Base-by-base conservation (phyloP, 2,888 invertebrate species). In the Agrypnus murinus region DNA sequence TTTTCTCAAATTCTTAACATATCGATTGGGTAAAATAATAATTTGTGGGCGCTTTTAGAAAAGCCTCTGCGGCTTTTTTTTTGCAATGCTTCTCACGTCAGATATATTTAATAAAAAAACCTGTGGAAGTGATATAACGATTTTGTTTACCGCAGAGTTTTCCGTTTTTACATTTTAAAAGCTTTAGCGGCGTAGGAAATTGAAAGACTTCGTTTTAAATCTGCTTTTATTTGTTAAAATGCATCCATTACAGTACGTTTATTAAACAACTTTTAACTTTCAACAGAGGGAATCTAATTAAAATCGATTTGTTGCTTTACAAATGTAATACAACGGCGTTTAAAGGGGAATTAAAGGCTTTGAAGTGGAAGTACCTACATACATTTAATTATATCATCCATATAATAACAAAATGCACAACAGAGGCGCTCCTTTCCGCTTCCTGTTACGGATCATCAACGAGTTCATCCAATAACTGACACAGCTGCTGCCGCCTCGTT, bases 391-490 rank as follows among this genome's bases (percentile, higher is more conserved):
- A 73, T 71, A 69, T 65, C 65, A 67, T 68, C 65, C 14, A 57
- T 62, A 68, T 63, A 63, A 43, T 50, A 63, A 40, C 69, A 63
- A 73, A 68, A 71, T 65, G 66, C 57, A 71, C 72, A 74, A 70
- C 63, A 57, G 62, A 62, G 71, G 59, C 75, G 62, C 75, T 74
- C 75, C 75, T 74, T 71, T 75, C 75, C 75, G 75, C 53, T 76
- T 76, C 75, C 75, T 66, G 73, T 74, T 71, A 57, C 34, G 64
- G 71, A 69, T 72, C 73, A 75, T 75, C 73, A 67, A 68, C 65
- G 72, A 74, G 72, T 68, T 73, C 66, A 72, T 70, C 67, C 69
- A 63, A 64, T 72, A 62, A 64, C 64, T 25, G 50, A 57, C 58
- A 69, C 65, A 68, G 57, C 59, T 59, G 58, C 55, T 36, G 58